Base-by-base conservation (phyloP, 2,888 invertebrate species). In the Hemistola chrysoprasaria region DNA sequence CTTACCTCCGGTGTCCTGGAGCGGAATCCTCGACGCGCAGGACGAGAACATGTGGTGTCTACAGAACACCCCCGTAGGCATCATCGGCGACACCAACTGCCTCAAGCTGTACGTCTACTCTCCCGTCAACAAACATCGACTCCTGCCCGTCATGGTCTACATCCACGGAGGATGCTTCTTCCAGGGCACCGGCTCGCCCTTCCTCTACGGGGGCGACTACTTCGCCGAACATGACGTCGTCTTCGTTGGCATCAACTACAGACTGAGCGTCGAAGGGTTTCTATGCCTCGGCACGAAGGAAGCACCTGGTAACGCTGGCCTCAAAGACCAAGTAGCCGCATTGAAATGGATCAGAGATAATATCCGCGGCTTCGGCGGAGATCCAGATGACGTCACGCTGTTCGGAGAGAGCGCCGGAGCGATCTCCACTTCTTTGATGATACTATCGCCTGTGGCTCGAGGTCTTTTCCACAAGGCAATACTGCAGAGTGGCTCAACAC, bases 241-340 rank as follows among this genome's bases (percentile, higher is more conserved):
- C 1, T 76, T 92, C 34, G 91, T 92, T 0, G 91, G 91, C 0
- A 68, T 92, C 0, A 92, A 92, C 61, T 92, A 92, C 49, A 82
- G 92, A 47, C 59, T 90, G 1, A 91, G 90, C 1, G 87, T 91
- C 0, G 77, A 92, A 57, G 92, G 92, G 0, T 93, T 93, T 54
- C 73, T 93, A 0, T 92, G 92, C 33, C 83, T 92, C 1, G 92
- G 92, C 6, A 91, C 91, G 7, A 72, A 78, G 47, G 91, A 91
- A 64, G 92, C 92, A 0, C 92, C 92, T 0, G 93, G 93, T 1
- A 93, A 93, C 60, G 91, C 91, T 32, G 92, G 92, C 0, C 64
- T 92, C 1, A 92, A 92, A 49, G 88, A 88, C 50, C 88, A 88
- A 52, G 61, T 86, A 39, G 84, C 84, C 1, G 87, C 87, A 5